Base-by-base conservation (phyloP, 1,140 invertebrate species). In the Aethina tumida region DNA sequence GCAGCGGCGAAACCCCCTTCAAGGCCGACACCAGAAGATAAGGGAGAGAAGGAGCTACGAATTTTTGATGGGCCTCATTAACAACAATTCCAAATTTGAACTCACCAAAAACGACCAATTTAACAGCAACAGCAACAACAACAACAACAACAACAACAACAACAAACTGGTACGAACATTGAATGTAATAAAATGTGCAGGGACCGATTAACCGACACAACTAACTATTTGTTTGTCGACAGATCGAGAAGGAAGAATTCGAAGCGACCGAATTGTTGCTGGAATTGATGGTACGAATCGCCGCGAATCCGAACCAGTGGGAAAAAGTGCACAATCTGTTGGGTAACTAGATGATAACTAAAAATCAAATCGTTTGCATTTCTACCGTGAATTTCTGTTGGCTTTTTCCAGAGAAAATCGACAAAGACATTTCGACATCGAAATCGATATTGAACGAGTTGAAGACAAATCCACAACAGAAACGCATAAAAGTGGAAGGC, bases 41-140 rank as follows among this genome's bases (percentile, higher is more conserved):
- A 39, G 58, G n/a, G 41, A 55, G 25, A 60, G 59, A 39, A 39
- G 58, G 35, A 59, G 55, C 43, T 60, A 52, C 38, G 58, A 60
- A 47, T 60, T 60, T 43, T 44, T 60, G 16, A 43, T 60, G 35
- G 58, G 58, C 27, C 36, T 60, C 33, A 52, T 60, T 33, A 56
- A 59, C 40, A 60, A 60, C 37, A 55, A 56, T 46, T 58, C 55
- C 22, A 51, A 45, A 39, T 59, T 49, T 40, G 48, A 58, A 49
- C 47, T 57, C 24, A 53, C 55, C 18, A 51, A 40, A 41, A 35
- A 41, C 3, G 47, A 55, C 30, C 32, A 7, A 22, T 22, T 22
- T 6, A n/a, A 22, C n/a, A n/a, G 21, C n/a, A n/a, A 22, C n/a
- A 22, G 21, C 21, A 22, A 22, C 21, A 7, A 22, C 6, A 6